Evolutionary conservation across 2,888 invertebrate species (phyloP).

Genomic region (Monoplex corrugatus): DNA sequence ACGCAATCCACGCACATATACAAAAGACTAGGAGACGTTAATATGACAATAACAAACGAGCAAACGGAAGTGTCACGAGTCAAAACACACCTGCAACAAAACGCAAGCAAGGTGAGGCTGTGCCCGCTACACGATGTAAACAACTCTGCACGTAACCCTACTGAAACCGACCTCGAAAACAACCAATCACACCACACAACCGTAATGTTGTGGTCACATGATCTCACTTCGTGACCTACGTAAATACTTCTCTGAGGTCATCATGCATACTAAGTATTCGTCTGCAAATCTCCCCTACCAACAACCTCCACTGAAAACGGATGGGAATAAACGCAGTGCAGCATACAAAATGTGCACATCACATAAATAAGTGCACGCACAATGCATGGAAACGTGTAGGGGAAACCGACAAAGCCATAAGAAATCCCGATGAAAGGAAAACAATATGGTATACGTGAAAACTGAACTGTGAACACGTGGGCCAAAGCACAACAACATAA

Average conservation of each 20-base stretch:
- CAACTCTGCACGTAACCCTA: not conserved
- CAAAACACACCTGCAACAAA: not conserved
- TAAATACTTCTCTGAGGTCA: conserved; percentile 2
- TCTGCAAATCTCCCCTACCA: not conserved
- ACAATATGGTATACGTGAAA: conserved; percentile 36
- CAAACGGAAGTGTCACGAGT: not conserved
- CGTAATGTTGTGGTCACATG: conserved; percentile 34
- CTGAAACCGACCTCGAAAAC: conserved; percentile 19
- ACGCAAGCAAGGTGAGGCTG: not conserved
- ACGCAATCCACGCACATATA: too few relatives aligned
- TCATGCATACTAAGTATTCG: conserved; percentile 23
- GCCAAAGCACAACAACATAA: not conserved
- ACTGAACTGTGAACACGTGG: conserved; percentile 35
- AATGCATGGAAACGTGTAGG: too few relatives aligned
- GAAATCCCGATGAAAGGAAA: not conserved
- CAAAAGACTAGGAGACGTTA: too few relatives aligned
- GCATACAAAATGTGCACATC: not conserved
- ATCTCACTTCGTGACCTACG: conserved; percentile 30
- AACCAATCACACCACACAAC: not conserved
- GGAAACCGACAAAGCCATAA: not conserved
- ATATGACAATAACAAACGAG: too few relatives aligned
- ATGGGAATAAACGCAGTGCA: not conserved
- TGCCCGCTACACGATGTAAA: conserved; percentile 12
- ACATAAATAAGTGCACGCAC: too few relatives aligned
- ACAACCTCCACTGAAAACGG: not conserved